These are phyloP conservation scores for Amphimedon queenslandica DNA, from an alignment of 37 sponge, comb jelly and placozoan species.

Conservation along the genomic window DNA sequence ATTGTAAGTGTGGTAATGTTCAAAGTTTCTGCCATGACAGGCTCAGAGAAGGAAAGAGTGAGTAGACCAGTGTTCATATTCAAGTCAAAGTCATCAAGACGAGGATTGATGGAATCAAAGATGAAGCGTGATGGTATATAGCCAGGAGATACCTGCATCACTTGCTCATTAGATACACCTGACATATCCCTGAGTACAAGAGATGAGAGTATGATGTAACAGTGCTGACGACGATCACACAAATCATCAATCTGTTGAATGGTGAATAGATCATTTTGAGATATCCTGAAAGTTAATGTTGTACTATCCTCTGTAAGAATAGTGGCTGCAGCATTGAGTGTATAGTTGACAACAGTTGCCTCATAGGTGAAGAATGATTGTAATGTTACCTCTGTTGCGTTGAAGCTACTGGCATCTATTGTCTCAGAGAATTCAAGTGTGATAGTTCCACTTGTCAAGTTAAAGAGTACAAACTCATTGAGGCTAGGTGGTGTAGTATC, in stretches of 20 bases:
- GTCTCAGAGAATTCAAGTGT: conserved; percentile 78
- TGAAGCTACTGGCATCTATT: conserved; percentile 50
- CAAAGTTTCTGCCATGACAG: conserved; percentile 53
- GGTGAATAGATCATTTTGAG: conserved; percentile 45
- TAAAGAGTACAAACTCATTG: conserved; percentile 54
- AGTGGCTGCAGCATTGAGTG: conserved; percentile 30
- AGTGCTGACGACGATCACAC: conserved; percentile 71
- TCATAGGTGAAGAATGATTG: conserved; percentile 71
- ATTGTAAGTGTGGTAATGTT: conserved; percentile 45
- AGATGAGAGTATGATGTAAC: conserved; percentile 54
- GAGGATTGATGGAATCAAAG: conserved; percentile 49
- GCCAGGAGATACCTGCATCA: conserved; percentile 61
- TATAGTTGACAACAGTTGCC: conserved; percentile 21
- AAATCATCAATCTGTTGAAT: conserved; percentile 52
- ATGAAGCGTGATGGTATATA: conserved; percentile 51
- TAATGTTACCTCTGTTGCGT: conserved; percentile 56
- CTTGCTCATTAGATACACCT: conserved; percentile 43
- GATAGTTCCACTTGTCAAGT: conserved; percentile 44
- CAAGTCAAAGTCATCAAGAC: conserved; percentile 56
- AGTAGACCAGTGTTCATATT: conserved; percentile 84
- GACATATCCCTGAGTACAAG: conserved; percentile 64
- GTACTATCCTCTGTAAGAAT: conserved; percentile 40
- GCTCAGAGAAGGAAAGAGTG: conserved; percentile 74
- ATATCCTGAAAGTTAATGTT: conserved; percentile 16
- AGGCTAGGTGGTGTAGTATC: conserved; percentile 62